phyloP scores from a whole-genome alignment of 2,888 invertebrate species.

The Agonopterix subpropinquella region DNA sequence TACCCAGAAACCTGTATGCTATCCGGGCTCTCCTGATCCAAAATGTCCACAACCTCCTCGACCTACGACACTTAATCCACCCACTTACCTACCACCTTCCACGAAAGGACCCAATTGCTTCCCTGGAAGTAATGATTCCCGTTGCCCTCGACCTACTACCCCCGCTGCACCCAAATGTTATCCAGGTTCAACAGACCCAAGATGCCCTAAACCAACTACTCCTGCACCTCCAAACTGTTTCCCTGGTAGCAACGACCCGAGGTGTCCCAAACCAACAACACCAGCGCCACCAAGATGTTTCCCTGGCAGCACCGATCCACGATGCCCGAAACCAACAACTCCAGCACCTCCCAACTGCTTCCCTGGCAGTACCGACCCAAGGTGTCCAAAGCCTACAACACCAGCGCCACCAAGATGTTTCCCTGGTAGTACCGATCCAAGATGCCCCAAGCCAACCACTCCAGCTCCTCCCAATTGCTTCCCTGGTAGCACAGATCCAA shows the following conservation, averaged over 20 bases:
- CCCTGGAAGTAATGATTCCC: slow-evolving; percentile 22
- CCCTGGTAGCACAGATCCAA: slow-evolving; percentile 24
- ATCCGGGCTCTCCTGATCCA: slow-evolving; percentile 39
- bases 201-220: slow-evolving; percentile 20
- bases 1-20: slow-evolving; percentile 21
- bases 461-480: slow-evolving; percentile 14
- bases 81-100: slow-evolving; percentile 18
- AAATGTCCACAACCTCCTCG: slow-evolving; percentile 25
- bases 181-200: slow-evolving; percentile 17
- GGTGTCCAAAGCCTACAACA: slow-evolving; percentile 20
- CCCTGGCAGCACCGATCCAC: slow-evolving; percentile 10
- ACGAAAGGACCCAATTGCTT: slow-evolving; percentile 12
- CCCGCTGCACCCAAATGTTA: slow-evolving; percentile 19
- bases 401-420: slow-evolving; percentile 19
- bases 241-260: slow-evolving; percentile 29
- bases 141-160: slow-evolving; percentile 23
- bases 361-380: slow-evolving; percentile 24
- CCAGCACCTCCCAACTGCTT: slow-evolving; percentile 14
- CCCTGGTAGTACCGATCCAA: slow-evolving; percentile 30
- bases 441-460: slow-evolving; percentile 20
- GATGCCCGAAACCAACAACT: slow-evolving; percentile 20
- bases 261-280: slow-evolving; percentile 22
- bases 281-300: slow-evolving; percentile 21
- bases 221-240: slow-evolving; percentile 29
- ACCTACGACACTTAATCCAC: slow-evolving; percentile 14